phyloP scores from a whole-genome alignment of 2,797 vertebrate genomes.

The Dendrocincla tyrannina region DNA sequence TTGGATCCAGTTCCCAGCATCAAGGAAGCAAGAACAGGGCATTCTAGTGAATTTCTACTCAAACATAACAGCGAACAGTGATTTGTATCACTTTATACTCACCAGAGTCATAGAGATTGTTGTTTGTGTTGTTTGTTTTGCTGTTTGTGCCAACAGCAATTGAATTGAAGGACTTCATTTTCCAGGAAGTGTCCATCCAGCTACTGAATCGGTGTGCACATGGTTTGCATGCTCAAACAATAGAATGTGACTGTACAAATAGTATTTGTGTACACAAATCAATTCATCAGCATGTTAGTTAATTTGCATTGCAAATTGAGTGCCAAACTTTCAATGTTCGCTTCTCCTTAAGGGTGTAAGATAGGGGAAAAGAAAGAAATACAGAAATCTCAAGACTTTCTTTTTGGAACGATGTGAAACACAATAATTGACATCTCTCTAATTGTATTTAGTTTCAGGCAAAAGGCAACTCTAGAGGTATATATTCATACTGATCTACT shows the following conservation, averaged over 20 bases:
- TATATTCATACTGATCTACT: neutral
- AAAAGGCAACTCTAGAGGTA: neutral
- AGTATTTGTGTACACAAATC: conserved; percentile 38
- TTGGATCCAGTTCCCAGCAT: conserved; percentile 30
- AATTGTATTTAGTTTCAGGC: neutral
- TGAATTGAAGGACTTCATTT: conserved; percentile 54
- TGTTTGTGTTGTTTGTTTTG: conserved; percentile 45
- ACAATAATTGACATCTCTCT: neutral
- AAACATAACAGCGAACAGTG: neutral
- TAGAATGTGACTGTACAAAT: conserved; percentile 9
- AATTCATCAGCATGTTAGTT: conserved; percentile 2
- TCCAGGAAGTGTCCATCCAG: conserved; percentile 30
- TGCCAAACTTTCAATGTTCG: neutral
- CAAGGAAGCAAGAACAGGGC: neutral
- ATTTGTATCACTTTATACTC: conserved; percentile 25
- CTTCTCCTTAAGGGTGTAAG: neutral
- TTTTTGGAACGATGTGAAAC: neutral
- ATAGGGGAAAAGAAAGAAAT: neutral
- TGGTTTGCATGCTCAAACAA: conserved; percentile 29
- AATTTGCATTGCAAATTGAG: conserved; percentile 34
- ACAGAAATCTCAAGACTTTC: neutral
- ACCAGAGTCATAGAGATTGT: neutral
- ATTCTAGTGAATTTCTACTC: neutral
- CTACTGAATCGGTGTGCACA: conserved; percentile 9
- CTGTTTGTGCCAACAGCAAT: conserved; percentile 35